These are phyloP conservation scores for Perizoma flavofasciatum DNA, from an alignment of 2,888 invertebrate genomes.

Conservation along the genomic window DNA sequence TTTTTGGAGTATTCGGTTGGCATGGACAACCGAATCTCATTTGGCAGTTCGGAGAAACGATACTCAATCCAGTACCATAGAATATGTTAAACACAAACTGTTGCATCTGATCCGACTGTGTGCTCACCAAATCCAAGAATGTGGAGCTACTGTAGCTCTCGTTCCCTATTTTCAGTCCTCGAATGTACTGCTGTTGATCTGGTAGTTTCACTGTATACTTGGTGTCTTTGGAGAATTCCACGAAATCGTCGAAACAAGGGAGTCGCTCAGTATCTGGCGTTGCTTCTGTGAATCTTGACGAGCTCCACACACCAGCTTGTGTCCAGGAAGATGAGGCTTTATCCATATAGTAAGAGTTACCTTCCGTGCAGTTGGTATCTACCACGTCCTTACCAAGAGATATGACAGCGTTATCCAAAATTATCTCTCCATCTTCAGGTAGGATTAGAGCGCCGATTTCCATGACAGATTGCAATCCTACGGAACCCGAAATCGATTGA, in stretches of 20 bases:
- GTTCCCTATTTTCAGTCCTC: slow-evolving; percentile 49
- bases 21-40: slow-evolving; percentile 67
- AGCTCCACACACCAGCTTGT: slow-evolving; percentile 73
- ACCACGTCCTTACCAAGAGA: slow-evolving; percentile 52
- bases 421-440: slow-evolving; percentile 68
- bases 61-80: slow-evolving; percentile 44
- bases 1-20: slow-evolving; percentile 51
- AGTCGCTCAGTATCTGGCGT: slow-evolving; percentile 77
- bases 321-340: slow-evolving; percentile 62
- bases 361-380: slow-evolving; percentile 56
- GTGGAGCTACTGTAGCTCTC: slow-evolving; percentile 34
- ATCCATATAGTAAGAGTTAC: slow-evolving; percentile 60
- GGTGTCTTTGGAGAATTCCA: slow-evolving; percentile 60
- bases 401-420: slow-evolving; percentile 59
- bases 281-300: slow-evolving; percentile 68
- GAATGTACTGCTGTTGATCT: slow-evolving; percentile 50
- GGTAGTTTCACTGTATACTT: slow-evolving; percentile 61
- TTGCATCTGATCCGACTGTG: slow-evolving; percentile 40
- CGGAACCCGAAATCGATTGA: slow-evolving; percentile 51
- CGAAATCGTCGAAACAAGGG: slow-evolving; percentile 75
- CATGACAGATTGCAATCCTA: slow-evolving; percentile 54
- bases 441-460: slow-evolving; percentile 61
- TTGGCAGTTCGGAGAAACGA: slow-evolving; percentile 41
- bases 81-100: slow-evolving; percentile 53
- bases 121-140: slow-evolving; percentile 36